A percentile compares a stretch with the other conserved stretches of the same genome.
phyloP scores from a whole-genome alignment of 2,797 vertebrate species.

The Anableps anableps region DNA sequence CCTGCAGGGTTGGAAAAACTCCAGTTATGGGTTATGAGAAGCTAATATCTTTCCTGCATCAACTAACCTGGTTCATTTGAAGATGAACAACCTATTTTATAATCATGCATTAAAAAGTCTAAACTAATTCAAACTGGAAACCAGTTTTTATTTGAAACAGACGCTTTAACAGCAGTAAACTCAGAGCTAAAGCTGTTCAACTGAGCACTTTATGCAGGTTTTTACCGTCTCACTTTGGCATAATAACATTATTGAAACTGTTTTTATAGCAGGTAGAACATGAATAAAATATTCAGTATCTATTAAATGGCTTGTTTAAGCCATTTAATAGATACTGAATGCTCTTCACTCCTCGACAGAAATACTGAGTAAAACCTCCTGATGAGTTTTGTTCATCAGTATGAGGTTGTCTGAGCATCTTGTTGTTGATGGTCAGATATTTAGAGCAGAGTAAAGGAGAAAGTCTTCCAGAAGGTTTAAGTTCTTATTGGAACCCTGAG shows the following conservation, averaged over 20 bases:
- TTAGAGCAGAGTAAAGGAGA: background rate
- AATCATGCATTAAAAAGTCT: background rate
- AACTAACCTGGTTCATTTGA: background rate
- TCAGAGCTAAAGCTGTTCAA: background rate
- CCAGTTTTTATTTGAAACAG: too few species aligned
- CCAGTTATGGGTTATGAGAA: background rate
- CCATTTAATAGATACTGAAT: too few species aligned
- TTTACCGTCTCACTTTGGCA: background rate
- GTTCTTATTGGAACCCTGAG: too few species aligned
- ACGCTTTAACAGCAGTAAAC: background rate
- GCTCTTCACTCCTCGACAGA: too few species aligned
- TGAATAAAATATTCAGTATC: background rate
- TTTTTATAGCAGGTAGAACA: background rate
- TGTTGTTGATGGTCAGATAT: background rate
- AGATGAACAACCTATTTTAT: background rate
- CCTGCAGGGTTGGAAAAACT: background rate
- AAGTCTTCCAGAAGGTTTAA: background rate
- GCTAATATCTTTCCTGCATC: background rate
- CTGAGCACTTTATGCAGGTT: background rate
- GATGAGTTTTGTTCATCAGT: background rate
- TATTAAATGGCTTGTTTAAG: background rate
- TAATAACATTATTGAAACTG: too few species aligned
- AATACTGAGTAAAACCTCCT: background rate
- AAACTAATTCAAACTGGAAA: too few species aligned
- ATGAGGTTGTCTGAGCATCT: background rate